phyloP scores from a whole-genome alignment of 2,888 invertebrate species.

The Ceramica pisi region DNA sequence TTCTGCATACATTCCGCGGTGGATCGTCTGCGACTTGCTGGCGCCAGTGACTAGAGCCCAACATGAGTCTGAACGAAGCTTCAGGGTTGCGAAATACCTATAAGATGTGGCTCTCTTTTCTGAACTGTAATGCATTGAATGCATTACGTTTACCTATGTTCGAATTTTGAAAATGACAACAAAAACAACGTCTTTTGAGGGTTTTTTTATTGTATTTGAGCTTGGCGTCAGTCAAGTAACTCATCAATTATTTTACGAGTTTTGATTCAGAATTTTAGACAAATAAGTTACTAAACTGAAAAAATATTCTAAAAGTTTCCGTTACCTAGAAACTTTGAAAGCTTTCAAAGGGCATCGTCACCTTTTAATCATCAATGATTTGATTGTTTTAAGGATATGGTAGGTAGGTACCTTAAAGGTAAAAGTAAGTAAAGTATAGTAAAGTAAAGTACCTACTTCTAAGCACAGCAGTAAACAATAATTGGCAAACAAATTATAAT shows the following conservation, averaged over 20 bases:
- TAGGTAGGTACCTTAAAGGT: not conserved
- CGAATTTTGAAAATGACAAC: not conserved
- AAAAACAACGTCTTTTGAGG: not conserved
- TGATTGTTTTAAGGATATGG: not conserved
- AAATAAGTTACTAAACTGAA: no score
- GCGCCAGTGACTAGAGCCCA: constrained; percentile 48
- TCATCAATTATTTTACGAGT: not conserved
- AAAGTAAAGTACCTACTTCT: no score
- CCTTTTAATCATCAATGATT: not conserved
- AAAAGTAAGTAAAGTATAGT: no score
- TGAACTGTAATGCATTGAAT: no score
- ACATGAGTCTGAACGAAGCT: constrained; percentile 33
- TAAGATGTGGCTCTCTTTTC: not conserved
- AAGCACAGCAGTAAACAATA: not conserved
- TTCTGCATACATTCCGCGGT: constrained; percentile 25
- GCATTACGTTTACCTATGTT: no score
- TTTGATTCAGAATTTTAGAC: no score
- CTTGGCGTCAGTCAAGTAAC: not conserved
- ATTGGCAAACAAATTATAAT: constrained; percentile 16
- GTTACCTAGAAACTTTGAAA: not conserved
- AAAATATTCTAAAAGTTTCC: no score
- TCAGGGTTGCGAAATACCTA: constrained; percentile 48
- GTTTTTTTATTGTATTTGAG: no score
- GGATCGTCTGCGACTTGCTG: constrained; percentile 40
- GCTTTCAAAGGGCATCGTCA: not conserved